These are phyloP conservation scores for Brachyptera putata DNA, from an alignment of 2,888 invertebrate species.

Conservation along the genomic window DNA sequence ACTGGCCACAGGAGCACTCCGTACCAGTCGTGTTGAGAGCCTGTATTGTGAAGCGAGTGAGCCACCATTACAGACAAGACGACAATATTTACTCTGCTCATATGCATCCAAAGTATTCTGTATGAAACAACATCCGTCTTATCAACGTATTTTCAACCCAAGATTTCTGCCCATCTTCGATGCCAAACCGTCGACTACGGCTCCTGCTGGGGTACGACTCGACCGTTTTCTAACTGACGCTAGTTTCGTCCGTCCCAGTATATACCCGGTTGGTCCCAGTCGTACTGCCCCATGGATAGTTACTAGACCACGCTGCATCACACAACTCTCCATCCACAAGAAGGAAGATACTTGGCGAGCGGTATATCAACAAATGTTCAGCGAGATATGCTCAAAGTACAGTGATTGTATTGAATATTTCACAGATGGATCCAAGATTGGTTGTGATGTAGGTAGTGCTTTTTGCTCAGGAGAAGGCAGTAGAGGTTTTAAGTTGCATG, in stretches of 20 bases:
- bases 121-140: neutral
- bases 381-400: neutral
- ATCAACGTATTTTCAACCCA: neutral
- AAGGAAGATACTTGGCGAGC: neutral
- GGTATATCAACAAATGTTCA: neutral
- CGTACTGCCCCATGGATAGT: neutral
- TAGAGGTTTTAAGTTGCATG: neutral
- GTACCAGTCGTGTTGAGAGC: conserved; percentile 11
- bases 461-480: neutral
- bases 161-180: neutral
- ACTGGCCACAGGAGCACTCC: too few relatives aligned
- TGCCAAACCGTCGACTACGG: neutral
- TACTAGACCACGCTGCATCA: neutral
- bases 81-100: neutral
- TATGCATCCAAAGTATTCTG: too few relatives aligned
- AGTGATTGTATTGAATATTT: neutral
- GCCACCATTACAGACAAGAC: neutral
- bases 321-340: neutral
- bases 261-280: neutral
- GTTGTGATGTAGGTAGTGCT: neutral
- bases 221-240: neutral
- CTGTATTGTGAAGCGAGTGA: neutral
- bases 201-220: neutral
- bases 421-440: neutral
- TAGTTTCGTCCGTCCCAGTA: neutral